Base-by-base conservation (phyloP, 1,140 invertebrate species). In the Zophobas atratus region DNA sequence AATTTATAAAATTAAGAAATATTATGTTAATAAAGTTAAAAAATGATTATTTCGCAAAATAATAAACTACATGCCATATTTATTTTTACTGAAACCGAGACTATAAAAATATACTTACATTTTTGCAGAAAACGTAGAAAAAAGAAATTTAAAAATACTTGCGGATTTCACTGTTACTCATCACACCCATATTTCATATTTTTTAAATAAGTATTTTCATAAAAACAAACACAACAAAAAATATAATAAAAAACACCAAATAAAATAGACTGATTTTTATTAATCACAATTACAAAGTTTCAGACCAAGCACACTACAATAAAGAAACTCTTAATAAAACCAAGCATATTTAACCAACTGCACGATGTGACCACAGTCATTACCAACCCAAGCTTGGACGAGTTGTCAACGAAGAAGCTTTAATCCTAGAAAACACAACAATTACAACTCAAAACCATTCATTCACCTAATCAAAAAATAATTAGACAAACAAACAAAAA, bases 381-480 rank as follows among this genome's bases (percentile, higher is more conserved):
- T 72, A 72, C 32, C 41, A 34, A 39, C 46, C 48, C 75, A 48
- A 75, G n/a, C 20, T 8, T 70, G 57, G 63, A 70, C 39, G 63
- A 48, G 32, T 39, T 70, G 33, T 81, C 76, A 84, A 80, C 83
- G 83, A 81, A 84, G 81, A 75, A 84, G 79, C 57, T 82, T 84
- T 75, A 84, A 78, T 74, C 83, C 83, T 82, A 60, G 72, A 78
- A 78, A 74, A 57, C 36, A 78, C 56, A 74, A 82, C 53, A 83
- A 86, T 83, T 81, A 84, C 83, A 86, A 77, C 36, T 74, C 70
- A 81, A 77, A 76, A 76, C 70, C 75, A 35, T 76, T 70, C 75
- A 35, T 76, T 70, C 57, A 49, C 39, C 67, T 79, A 79, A 34
- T 46, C 36, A 5, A 55, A 63, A 35, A 60, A 70, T 48, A 39